A percentile compares a stretch with the other conserved stretches of the same genome.
These are phyloP conservation scores for Aldabrachelys gigantea DNA, from an alignment of 2,113 vertebrate genomes.

Conservation along the genomic window DNA sequence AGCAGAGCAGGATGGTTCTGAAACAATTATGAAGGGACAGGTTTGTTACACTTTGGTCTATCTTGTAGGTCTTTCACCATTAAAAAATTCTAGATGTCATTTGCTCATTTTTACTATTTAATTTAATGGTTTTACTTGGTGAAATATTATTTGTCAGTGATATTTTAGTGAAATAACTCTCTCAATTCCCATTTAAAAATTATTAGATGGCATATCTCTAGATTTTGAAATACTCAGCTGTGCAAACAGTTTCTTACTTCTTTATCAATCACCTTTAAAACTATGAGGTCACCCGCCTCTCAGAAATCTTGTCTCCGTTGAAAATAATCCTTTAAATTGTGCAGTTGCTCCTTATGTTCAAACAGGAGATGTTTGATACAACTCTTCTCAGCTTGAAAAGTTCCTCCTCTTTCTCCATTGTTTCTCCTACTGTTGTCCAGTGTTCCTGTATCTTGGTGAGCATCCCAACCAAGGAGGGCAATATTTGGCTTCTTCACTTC, in stretches of 20 bases:
- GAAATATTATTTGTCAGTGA: background rate
- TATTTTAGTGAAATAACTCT: background rate
- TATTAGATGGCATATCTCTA: background rate
- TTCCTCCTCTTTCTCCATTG: slow-evolving; percentile 17
- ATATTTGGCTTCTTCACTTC: slow-evolving; percentile 58
- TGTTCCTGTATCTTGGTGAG: slow-evolving; percentile 47
- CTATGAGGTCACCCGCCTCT: background rate
- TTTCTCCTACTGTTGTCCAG: slow-evolving; percentile 56
- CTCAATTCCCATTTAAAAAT: background rate
- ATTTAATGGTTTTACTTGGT: background rate
- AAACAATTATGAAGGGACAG: background rate
- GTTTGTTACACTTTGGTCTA: background rate
- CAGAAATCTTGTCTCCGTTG: background rate
- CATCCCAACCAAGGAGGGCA: slow-evolving; percentile 47
- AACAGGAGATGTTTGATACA: background rate
- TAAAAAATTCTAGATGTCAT: background rate
- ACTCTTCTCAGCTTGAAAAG: slow-evolving; percentile 26
- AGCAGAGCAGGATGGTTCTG: background rate
- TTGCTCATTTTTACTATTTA: background rate
- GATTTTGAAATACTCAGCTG: background rate
- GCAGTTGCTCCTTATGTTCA: background rate
- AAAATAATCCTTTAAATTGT: background rate
- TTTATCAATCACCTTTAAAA: background rate
- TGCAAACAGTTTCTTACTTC: background rate
- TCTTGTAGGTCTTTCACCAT: background rate